Evolutionary conservation across 30 jellyfish, hydroid and myxozoan genomes (phyloP), one percentile per base, ranked within the genome.

Genomic region (Cassiopea andromeda): DNA sequence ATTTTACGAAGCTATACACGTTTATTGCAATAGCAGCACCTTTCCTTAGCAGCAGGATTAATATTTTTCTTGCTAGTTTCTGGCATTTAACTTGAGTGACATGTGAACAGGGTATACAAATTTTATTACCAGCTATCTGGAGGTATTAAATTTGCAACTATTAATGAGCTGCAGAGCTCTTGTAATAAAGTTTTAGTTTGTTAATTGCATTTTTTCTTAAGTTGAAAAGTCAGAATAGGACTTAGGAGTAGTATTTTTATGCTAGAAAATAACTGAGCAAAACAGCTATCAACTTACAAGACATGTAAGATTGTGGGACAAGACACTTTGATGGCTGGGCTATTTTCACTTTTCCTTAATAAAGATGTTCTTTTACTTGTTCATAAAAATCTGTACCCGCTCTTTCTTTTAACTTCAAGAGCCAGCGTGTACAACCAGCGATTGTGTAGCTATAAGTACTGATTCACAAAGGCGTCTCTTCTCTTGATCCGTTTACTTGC

Each of bases 11-110:
- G 49, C 19, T 72, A 0, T 72, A 72, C 58, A 46, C 44, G 54
- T 72, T 38, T 72, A 14, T 72, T 57, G 54, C 81, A 72, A 17
- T 38, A 72, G 44, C 54, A 72, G 81, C 81, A 72, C 81, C 81
- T 72, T 72, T 72, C 81, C 81, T 72, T 17, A 2, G 60, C 58
- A 72, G 81, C 57, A 72, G 81, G 19, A 46, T 1, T 72, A 38
- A 72, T 15, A 14, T 72, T 72, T 19, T 72, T 72, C 81, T 72
- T 38, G 81, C 1, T 72, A 72, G 81, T 2, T 72, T 72, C 16
- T 7, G 81, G 81, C 81, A 72, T 72, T 72, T 72, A 38, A 72
- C 81, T 7, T 38, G 57, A 3, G 47, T 68, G 77, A 14, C 2
- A 72, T 72, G 3, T 17, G 58, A 2, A 72, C 81, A 72, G 27